Conservation (phyloP, 2,113 vertebrate species). For the Rhea americana region DNA sequence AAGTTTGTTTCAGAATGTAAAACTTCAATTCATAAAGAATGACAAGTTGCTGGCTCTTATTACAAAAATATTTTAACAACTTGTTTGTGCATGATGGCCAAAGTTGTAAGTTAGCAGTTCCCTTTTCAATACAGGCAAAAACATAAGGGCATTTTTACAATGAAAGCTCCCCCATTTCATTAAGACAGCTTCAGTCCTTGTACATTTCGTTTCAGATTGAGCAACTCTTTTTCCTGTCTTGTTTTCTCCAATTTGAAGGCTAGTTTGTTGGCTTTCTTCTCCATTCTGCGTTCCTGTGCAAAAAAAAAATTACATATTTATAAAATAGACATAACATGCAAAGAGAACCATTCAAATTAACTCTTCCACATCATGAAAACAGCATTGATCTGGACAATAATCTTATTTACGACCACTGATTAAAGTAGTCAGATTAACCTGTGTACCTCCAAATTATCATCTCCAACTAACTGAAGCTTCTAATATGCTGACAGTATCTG, state of each 20-base stretch:
- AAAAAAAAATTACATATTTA: not conserved
- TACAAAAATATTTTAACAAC: not conserved
- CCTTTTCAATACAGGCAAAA: not conserved
- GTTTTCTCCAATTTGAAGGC: conserved; percentile 92
- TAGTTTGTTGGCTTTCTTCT: conserved; percentile 92
- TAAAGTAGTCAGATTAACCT: not conserved
- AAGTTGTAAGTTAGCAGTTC: not conserved
- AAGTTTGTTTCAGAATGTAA: not conserved
- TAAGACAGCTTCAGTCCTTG: conserved; percentile 89
- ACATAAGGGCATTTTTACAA: not conserved
- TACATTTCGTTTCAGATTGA: conserved; percentile 85
- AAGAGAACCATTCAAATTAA: not conserved
- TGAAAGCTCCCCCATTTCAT: not conserved
- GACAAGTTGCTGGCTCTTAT: not conserved
- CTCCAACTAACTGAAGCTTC: not conserved
- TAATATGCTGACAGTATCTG: not conserved
- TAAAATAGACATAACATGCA: not conserved
- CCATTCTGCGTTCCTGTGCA: conserved; percentile 86
- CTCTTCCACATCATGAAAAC: not conserved
- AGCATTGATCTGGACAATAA: not conserved
- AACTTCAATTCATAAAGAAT: not conserved
- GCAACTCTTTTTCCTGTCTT: conserved; percentile 90
- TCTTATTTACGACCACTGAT: not conserved
- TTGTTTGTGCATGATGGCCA: not conserved
- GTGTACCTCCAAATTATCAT: not conserved